Evolutionary conservation across 2,113 vertebrate genomes (phyloP).

Genomic region (Petrocephalus zakoni): DNA sequence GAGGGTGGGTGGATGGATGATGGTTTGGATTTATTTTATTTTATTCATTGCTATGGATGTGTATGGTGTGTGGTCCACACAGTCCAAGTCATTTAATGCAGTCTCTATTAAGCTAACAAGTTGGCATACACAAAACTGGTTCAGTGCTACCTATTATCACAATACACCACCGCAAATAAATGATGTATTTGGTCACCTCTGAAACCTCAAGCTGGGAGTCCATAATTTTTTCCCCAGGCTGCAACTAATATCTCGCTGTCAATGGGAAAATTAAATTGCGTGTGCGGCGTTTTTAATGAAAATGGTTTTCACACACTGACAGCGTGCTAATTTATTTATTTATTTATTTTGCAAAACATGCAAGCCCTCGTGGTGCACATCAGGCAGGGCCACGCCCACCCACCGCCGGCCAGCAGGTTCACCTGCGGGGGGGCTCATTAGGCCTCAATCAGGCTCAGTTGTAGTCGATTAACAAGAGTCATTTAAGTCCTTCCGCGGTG

Average conservation of each 20-base stretch:
- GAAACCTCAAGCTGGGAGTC: background rate
- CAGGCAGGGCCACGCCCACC: background rate
- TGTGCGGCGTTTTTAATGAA: background rate
- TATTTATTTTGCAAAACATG: background rate
- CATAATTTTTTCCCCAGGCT: background rate
- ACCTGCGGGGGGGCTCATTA: background rate
- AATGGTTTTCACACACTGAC: background rate
- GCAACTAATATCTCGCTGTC: background rate
- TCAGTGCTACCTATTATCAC: background rate
- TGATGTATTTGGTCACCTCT: background rate
- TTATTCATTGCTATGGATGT: background rate
- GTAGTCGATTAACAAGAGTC: slow-evolving; percentile 3
- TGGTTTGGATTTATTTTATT: background rate
- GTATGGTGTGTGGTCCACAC: background rate
- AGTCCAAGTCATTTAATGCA: background rate
- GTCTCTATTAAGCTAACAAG: background rate
- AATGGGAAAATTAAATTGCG: background rate
- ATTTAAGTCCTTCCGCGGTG: background rate
- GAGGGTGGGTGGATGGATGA: background rate
- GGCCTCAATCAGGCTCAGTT: background rate
- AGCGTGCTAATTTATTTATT: background rate
- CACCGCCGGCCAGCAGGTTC: background rate
- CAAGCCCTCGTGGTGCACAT: background rate
- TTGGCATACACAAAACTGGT: background rate
- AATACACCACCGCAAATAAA: background rate